Percentiles rank a stretch among this genome's conserved stretches.
phyloP scores from a whole-genome alignment of 2,113 vertebrate species.

The Donacobius atricapilla region DNA sequence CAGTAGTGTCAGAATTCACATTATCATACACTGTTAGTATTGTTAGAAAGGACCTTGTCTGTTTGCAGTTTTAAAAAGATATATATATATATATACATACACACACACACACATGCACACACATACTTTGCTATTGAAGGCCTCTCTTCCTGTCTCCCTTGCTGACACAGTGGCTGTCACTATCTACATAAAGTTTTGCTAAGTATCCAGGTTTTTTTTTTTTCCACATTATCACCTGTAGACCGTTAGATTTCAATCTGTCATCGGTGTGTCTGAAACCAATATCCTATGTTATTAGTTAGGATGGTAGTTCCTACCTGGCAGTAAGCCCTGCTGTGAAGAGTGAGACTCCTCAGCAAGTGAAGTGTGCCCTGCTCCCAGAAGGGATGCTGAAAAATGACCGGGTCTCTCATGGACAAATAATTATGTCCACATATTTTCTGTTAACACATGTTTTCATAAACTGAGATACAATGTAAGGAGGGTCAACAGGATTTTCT shows the following conservation, averaged over 20 bases:
- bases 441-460: background rate
- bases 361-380: background rate
- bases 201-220: background rate
- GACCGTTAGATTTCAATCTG: constrained; percentile 38
- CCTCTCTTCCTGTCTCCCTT: background rate
- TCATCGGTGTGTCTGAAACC: constrained; percentile 32
- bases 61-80: background rate
- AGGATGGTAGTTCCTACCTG: background rate
- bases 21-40: background rate
- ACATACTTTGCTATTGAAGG: background rate
- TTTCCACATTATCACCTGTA: constrained; percentile 39
- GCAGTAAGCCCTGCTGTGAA: background rate
- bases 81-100: too few relatives aligned
- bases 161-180: background rate
- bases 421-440: background rate
- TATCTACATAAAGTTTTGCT: background rate
- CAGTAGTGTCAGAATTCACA: background rate
- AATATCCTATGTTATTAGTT: constrained; percentile 2
- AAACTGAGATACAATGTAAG: background rate
- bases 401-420: background rate
- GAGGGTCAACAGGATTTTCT: background rate
- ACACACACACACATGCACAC: fast-evolving
- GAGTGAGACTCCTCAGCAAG: background rate
- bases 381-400: background rate
- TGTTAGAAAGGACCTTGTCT: background rate